Percentiles rank a stretch among this genome's conserved stretches.
These are phyloP conservation scores for Meiosimyza platycephala DNA, from an alignment of 2,888 invertebrate genomes.

Conservation along the genomic window DNA sequence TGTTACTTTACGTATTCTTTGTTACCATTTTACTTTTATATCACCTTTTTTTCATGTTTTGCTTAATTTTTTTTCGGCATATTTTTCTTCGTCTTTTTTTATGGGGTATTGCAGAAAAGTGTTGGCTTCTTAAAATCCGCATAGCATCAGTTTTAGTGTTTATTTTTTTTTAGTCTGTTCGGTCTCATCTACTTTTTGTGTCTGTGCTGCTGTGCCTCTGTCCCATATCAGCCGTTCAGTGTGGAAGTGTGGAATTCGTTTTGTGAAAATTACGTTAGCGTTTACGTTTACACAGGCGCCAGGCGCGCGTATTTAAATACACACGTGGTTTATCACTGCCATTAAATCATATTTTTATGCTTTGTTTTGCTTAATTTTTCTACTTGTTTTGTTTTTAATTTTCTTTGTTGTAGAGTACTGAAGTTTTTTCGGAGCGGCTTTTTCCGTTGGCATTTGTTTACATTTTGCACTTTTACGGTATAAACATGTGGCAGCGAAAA, in stretches of 20 bases:
- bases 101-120: constrained; percentile 31
- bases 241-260: constrained; percentile 34
- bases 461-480: constrained; percentile 61
- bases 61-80: constrained; percentile 39
- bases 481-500: constrained; percentile 47
- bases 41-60: constrained; percentile 54
- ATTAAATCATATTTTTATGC: constrained; percentile 67
- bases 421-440: constrained; percentile 23
- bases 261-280: constrained; percentile 58
- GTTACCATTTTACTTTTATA: constrained; percentile 48
- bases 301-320: constrained; percentile 66
- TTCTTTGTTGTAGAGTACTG: background rate
- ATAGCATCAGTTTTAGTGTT: background rate
- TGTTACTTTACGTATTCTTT: too few relatives aligned
- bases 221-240: constrained; percentile 34
- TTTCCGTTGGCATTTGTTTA: constrained; percentile 54
- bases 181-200: background rate
- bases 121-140: constrained; percentile 3
- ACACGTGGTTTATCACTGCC: constrained; percentile 68
- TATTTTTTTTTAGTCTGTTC: constrained; percentile 2
- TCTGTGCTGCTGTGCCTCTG: background rate
- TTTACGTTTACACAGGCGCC: constrained; percentile 65
- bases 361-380: constrained; percentile 47
- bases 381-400: constrained; percentile 34
- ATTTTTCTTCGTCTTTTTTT: constrained; percentile 33